Evolutionary conservation across 2,113 vertebrate genomes (phyloP).

Genomic region (Bos indicus): DNA sequence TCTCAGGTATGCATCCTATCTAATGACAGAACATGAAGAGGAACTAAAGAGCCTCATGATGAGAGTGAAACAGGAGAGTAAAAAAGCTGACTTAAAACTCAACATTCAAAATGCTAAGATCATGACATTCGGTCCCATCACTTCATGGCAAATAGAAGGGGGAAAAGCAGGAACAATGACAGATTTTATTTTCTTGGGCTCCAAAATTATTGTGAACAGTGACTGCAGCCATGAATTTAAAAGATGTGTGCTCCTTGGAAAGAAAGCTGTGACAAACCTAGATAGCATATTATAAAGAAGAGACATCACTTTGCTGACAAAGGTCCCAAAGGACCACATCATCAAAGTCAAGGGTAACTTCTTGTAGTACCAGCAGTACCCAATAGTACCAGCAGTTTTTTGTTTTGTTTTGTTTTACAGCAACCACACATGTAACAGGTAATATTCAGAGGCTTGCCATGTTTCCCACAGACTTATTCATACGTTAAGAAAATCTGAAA

Average conservation of each 20-base stretch:
- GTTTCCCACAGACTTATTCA: neutral
- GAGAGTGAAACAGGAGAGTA: neutral
- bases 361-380: no score
- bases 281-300: neutral
- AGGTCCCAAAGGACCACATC: neutral
- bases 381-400: neutral
- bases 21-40: neutral
- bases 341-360: neutral
- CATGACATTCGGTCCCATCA: neutral
- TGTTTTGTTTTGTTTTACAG: neutral
- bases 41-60: neutral
- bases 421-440: neutral
- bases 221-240: neutral
- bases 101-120: neutral
- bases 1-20: neutral
- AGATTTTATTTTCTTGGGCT: neutral
- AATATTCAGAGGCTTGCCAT: neutral
- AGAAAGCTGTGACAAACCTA: neutral
- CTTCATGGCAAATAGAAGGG: neutral
- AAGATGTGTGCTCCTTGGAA: neutral
- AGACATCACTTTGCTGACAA: neutral
- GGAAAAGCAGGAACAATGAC: accelerated
- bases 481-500: neutral
- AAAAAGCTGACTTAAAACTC: neutral
- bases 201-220: neutral